A percentile compares a stretch with the other conserved stretches of the same genome.
phyloP scores from a whole-genome alignment of 2,113 vertebrate genomes.

The Saimiri boliviensis region DNA sequence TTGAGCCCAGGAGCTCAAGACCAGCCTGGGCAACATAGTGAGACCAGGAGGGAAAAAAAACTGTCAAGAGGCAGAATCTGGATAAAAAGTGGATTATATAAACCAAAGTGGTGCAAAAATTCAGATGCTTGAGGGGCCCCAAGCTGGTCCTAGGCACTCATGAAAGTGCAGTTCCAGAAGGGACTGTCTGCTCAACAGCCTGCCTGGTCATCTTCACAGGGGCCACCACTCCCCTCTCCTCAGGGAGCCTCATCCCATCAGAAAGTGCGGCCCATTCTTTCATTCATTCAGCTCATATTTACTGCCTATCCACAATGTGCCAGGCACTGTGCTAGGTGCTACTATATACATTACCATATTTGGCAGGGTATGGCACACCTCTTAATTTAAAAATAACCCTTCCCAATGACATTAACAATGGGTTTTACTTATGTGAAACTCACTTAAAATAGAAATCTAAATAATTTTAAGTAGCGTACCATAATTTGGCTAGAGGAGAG shows the following conservation, averaged over 20 bases:
- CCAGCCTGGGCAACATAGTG: background rate
- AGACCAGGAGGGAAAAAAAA: background rate
- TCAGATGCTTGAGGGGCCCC: background rate
- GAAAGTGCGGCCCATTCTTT: background rate
- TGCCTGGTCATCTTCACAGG: no score
- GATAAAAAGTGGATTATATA: background rate
- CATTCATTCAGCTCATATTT: background rate
- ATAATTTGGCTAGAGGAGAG: background rate
- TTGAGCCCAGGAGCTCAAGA: background rate
- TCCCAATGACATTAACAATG: background rate
- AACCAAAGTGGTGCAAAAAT: background rate
- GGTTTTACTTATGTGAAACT: background rate
- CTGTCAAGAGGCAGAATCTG: background rate
- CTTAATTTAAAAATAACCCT: background rate
- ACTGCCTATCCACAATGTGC: background rate
- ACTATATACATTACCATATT: background rate
- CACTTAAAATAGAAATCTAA: conserved; percentile 8
- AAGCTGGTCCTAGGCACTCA: background rate
- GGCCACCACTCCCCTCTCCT: background rate
- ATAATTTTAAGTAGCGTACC: background rate
- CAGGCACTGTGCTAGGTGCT: no score
- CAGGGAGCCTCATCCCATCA: background rate
- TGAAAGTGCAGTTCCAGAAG: background rate
- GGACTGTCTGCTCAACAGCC: background rate
- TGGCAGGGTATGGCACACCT: background rate